Conservation (phyloP, 2,113 vertebrate species). For the Epinephelus fuscoguttatus region DNA sequence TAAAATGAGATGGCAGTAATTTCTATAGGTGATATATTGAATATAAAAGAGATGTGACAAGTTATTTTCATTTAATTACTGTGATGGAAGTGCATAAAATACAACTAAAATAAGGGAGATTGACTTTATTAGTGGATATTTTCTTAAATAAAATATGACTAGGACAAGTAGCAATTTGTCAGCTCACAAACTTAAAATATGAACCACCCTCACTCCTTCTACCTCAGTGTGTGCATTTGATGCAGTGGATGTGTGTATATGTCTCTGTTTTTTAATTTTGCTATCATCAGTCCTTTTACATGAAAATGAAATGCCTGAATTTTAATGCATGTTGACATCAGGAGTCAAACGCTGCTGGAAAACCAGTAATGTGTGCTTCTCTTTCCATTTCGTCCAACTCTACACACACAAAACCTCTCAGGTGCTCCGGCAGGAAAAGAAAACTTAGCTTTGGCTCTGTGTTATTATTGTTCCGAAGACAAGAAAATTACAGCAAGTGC, state of each 20-base stretch:
- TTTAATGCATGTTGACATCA: constrained; percentile 7
- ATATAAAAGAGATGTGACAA: background rate
- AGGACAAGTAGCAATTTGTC: background rate
- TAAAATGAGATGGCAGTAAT: background rate
- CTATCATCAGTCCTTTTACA: background rate
- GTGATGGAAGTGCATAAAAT: background rate
- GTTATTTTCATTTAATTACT: background rate
- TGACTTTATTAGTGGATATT: background rate
- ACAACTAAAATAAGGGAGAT: background rate
- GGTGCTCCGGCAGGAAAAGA: constrained; percentile 62
- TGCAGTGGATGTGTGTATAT: background rate
- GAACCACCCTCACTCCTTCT: background rate
- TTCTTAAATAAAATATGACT: background rate
- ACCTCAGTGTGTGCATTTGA: background rate
- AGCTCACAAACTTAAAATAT: background rate
- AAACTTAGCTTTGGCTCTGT: constrained; percentile 58
- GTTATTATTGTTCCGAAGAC: constrained; percentile 55
- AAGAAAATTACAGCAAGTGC: constrained; percentile 55
- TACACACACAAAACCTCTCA: constrained; percentile 38
- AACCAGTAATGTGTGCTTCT: constrained; percentile 32
- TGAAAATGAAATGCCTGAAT: constrained; percentile 31
- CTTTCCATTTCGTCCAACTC: constrained; percentile 50
- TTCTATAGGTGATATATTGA: background rate
- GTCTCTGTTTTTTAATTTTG: background rate
- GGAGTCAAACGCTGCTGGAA: constrained; percentile 37